Base-by-base conservation (phyloP, 2,113 vertebrate genomes). In the Cavia porcellus region DNA sequence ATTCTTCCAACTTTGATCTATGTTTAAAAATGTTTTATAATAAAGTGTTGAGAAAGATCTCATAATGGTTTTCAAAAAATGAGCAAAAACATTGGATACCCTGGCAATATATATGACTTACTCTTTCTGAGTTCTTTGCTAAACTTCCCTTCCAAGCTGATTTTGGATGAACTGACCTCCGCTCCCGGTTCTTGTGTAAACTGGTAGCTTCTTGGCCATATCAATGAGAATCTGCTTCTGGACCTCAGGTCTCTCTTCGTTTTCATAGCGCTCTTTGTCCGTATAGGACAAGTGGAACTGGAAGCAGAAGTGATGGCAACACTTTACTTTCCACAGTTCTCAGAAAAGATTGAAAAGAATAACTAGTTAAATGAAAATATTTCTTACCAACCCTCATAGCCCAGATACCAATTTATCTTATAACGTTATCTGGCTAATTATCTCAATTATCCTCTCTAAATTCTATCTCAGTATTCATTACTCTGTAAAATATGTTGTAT, bases 171-270 rank as follows among this genome's bases (percentile, higher is more conserved):
- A 94, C 98, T 98, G 14, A 99, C 99, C 99, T 99, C 99, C 99
- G 22, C 97, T 99, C 14, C 99, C 99, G 0, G 99, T 99, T 92
- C 99, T 98, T 0, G 99, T 99, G 97, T 99, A 99, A 91, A 99
- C 99, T 0, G 99, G 99, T 32, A 99, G 97, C 85, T 99, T 99
- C 98, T 98, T 99, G 4, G 99, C 99, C 24, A 99, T 99, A 55
- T 99, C 99, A 0, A 98, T 83, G 5, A 99, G 99, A 80, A 99
- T 99, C 96, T 99, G 99, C 97, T 99, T 99, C 98, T 99, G 99
- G 80, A 98, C 99, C 90, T 99, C 99, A 0, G 99, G 99, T 87
- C 99, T 98, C 93, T 99, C 99, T 96, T 99, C 99, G 95, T 98
- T 99, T 97, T 99, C 99, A 19, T 99, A 99, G 62, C 99, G 98